Conservation (phyloP, 2,888 invertebrate species). For the Polymixis lichenea region DNA sequence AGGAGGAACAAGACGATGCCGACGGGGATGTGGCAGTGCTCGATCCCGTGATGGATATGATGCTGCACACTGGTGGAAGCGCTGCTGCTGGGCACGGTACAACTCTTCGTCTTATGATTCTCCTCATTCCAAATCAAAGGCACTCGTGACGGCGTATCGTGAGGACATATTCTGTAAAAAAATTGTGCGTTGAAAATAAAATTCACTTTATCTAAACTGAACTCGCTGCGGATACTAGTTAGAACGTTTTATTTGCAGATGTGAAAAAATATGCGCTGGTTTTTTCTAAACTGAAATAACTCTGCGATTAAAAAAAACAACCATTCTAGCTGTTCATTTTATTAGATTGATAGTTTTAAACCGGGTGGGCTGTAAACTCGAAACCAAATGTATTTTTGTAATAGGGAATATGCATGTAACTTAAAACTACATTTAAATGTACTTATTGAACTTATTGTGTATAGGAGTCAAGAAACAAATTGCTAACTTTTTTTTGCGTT, state of each 20-base stretch:
- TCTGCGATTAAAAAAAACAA: background rate
- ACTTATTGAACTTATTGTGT: too few relatives aligned
- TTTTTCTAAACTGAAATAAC: conserved; percentile 10
- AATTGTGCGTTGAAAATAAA: conserved; percentile 33
- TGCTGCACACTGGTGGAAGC: conserved; percentile 81
- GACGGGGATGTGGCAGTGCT: conserved; percentile 86
- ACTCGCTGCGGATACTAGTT: background rate
- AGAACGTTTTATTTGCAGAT: conserved; percentile 21
- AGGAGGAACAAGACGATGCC: conserved; percentile 92
- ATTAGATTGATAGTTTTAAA: background rate
- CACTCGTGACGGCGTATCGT: conserved; percentile 94
- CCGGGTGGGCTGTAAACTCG: background rate
- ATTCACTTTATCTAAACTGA: background rate
- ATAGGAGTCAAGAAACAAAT: too few relatives aligned
- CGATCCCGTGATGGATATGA: conserved; percentile 78
- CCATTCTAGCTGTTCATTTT: background rate
- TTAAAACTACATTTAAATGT: too few relatives aligned
- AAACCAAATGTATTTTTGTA: too few relatives aligned
- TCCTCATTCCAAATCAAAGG: conserved; percentile 93
- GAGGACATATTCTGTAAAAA: conserved; percentile 87
- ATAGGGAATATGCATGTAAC: too few relatives aligned
- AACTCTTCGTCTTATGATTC: conserved; percentile 81
- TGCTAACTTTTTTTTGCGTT: too few relatives aligned
- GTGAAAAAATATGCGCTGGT: conserved; percentile 4
- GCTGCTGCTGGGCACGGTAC: conserved; percentile 83